Evolutionary conservation across 2,797 vertebrate species (phyloP).

Genomic region (Poecilia wingei): DNA sequence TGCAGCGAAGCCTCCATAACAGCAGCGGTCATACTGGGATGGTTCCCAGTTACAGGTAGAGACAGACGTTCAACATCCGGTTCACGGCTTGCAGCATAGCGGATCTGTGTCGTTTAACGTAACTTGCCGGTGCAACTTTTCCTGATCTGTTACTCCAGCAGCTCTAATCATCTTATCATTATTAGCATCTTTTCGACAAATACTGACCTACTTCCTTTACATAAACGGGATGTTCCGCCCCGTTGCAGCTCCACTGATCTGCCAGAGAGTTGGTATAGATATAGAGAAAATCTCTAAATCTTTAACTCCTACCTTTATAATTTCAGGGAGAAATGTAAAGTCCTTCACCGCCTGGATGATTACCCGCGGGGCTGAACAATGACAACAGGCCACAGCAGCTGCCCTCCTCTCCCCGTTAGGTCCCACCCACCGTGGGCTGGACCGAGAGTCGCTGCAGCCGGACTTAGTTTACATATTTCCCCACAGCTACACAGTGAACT

Average conservation of each 20-base stretch:
- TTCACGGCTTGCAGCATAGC: neutral
- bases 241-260: neutral
- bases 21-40: neutral
- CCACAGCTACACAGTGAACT: no score
- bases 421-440: slow-evolving; percentile 44
- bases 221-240: no score
- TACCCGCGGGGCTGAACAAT: neutral
- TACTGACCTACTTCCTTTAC: neutral
- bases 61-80: slow-evolving; percentile 21
- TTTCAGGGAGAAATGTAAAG: neutral
- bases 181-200: neutral
- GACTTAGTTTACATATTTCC: neutral
- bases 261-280: neutral
- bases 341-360: slow-evolving; percentile 2
- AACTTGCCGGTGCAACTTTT: neutral
- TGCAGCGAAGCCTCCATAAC: neutral
- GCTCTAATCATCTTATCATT: neutral
- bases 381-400: neutral
- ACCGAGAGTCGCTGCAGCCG: neutral
- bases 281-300: no score
- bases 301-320: slow-evolving; percentile 52
- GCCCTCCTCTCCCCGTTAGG: slow-evolving; percentile 48
- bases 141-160: neutral
- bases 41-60: slow-evolving; percentile 22
- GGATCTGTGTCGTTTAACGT: neutral